Conservation (phyloP, 2,113 vertebrate species). For the Heterotilapia buettikoferi region DNA sequence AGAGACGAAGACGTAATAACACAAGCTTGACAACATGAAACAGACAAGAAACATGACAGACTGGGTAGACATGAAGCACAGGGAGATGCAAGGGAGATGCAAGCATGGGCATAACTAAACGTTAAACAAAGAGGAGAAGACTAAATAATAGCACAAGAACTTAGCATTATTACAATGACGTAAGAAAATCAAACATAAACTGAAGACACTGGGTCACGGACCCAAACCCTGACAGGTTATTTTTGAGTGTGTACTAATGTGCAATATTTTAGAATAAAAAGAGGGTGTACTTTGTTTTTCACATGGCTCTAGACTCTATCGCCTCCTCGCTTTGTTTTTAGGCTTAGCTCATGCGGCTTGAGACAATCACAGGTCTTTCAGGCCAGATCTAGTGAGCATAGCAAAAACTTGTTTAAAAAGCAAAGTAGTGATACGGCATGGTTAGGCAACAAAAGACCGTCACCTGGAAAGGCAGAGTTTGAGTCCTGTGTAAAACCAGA, state of each 20-base stretch:
- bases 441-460: neutral
- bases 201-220: neutral
- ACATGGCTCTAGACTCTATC: neutral
- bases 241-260: neutral
- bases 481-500: neutral
- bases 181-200: neutral
- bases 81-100: neutral
- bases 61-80: neutral
- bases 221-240: neutral
- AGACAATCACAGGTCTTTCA: neutral
- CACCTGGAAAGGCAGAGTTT: neutral
- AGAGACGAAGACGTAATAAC: neutral
- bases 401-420: neutral
- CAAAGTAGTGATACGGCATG: neutral
- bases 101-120: neutral
- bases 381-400: neutral
- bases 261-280: neutral
- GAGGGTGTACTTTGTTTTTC: neutral
- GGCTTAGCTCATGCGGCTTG: neutral
- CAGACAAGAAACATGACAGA: neutral
- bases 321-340: neutral
- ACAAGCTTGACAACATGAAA: neutral
- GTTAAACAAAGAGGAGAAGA: neutral
- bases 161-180: rapidly evolving
- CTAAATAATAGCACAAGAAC: neutral